Base-by-base conservation (phyloP, 2,113 vertebrate species). In the Lampris incognitus region DNA sequence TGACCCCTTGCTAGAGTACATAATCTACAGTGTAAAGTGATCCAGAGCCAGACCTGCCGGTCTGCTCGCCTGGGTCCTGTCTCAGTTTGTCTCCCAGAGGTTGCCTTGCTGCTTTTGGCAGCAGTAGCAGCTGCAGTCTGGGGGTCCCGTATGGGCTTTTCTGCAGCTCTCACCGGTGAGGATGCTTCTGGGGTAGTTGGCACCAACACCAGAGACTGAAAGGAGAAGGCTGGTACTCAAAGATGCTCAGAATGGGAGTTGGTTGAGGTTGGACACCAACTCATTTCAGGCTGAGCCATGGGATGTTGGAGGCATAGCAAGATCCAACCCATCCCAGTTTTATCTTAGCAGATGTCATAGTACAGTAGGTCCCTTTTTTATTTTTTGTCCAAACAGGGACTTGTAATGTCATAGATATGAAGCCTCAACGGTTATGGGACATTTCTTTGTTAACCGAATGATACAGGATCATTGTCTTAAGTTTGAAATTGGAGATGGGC, bases 21-120 rank as follows among this genome's bases (percentile, higher is more conserved):
- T 87, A 79, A 87, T 92, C 86, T 77, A 76, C n/a, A 39, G 64
- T 67, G 89, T 85, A 89, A 91, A 84, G 68, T 76, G 81, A 90
- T 88, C 85, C 79, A 71, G 88, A 44, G 8, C 24, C 74, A 54
- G 77, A 11, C n/a, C 75, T 82, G 62, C 65, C 66, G 24, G 24
- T 24, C 24, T 24, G 24, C 24, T 24, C 24, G 24, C 90, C 84
- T 88, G 88, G 84, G 73, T 78, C 72, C 66, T 76, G 81, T 90
- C 86, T 82, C 64, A 1, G 11, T 9, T 52, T 81, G 86, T 73
- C 68, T 72, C 62, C 64, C 58, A 60, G 6, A 41, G 24, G 49
- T 10, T 1, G 46, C 61, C 50, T 4, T 87, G 87, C 79, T 89
- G 85, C 70, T 85, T 76, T 88, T 88, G 85, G 88, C 81, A 81